phyloP scores from a whole-genome alignment of 2,888 invertebrate species.

The Agelastica alni region DNA sequence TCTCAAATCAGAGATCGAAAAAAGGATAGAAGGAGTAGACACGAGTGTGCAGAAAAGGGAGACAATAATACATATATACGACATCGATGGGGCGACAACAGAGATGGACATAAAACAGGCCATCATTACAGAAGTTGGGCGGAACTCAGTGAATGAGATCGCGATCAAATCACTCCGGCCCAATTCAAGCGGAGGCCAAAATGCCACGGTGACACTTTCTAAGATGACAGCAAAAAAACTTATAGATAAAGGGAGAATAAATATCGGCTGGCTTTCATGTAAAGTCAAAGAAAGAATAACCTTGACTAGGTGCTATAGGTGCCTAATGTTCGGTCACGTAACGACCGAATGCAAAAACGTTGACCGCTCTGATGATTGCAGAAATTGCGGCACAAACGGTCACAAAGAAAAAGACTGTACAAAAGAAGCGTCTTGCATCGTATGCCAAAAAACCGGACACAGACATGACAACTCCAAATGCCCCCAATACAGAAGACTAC shows the following conservation, averaged over 20 bases:
- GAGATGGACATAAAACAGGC: background rate
- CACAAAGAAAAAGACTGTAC: slow-evolving; percentile 19
- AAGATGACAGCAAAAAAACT: slow-evolving; percentile 7
- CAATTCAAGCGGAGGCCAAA: background rate
- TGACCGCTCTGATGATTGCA: slow-evolving; percentile 14
- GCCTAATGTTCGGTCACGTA: slow-evolving; percentile 18
- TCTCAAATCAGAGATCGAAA: slow-evolving; percentile 1
- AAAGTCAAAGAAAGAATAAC: slow-evolving; percentile 4
- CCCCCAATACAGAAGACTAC: slow-evolving; percentile 4
- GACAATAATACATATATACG: background rate
- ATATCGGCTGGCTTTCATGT: slow-evolving; percentile 14
- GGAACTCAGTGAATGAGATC: background rate
- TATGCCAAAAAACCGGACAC: slow-evolving; percentile 9
- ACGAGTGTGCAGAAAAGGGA: background rate
- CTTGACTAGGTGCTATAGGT: slow-evolving; percentile 13
- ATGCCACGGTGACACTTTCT: background rate
- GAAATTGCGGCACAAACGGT: slow-evolving; percentile 9
- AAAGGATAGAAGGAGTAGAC: background rate
- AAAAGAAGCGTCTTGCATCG: slow-evolving; percentile 1
- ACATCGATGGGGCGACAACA: background rate
- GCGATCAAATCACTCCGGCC: background rate
- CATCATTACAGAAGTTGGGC: background rate
- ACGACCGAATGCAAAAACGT: slow-evolving; percentile 12
- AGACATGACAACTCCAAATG: slow-evolving; percentile 13
- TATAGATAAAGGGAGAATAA: slow-evolving; percentile 4